Conservation (phyloP, 2,113 vertebrate genomes). For the Campylorhamphus procurvoides region DNA sequence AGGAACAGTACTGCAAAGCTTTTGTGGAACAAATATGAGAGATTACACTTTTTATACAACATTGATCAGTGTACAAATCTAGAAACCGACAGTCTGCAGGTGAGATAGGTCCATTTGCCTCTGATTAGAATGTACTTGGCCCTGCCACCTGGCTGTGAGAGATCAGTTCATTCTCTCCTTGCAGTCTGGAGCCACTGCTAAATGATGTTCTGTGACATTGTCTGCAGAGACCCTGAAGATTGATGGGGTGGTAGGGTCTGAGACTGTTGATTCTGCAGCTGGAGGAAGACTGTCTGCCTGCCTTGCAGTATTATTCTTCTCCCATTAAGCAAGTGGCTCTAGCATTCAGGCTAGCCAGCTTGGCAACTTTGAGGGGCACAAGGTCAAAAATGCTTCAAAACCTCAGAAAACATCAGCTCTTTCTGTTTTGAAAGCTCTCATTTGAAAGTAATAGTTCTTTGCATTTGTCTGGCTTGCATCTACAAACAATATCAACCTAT, state of each 20-base stretch:
- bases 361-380: not conserved
- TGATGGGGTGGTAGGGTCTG: not conserved
- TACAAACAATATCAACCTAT: not conserved
- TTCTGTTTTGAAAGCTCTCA: not conserved
- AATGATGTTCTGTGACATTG: not conserved
- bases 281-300: not conserved
- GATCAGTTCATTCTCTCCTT: not conserved
- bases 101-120: not conserved
- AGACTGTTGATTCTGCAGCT: not conserved
- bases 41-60: not conserved
- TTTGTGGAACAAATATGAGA: not conserved
- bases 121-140: not conserved
- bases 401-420: not conserved
- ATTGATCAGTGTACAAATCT: not conserved
- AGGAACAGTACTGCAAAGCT: not conserved
- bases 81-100: not conserved
- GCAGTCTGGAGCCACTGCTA: not conserved
- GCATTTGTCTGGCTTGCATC: not conserved
- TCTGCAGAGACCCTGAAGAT: not conserved
- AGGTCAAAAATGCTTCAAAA: constrained; percentile 22
- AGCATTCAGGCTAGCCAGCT: not conserved
- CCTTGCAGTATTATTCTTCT: not conserved
- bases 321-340: not conserved
- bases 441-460: not conserved
- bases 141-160: not conserved